These are phyloP conservation scores for Pseudobourletiella spinata DNA, from an alignment of 1,140 invertebrate genomes.

Conservation along the genomic window DNA sequence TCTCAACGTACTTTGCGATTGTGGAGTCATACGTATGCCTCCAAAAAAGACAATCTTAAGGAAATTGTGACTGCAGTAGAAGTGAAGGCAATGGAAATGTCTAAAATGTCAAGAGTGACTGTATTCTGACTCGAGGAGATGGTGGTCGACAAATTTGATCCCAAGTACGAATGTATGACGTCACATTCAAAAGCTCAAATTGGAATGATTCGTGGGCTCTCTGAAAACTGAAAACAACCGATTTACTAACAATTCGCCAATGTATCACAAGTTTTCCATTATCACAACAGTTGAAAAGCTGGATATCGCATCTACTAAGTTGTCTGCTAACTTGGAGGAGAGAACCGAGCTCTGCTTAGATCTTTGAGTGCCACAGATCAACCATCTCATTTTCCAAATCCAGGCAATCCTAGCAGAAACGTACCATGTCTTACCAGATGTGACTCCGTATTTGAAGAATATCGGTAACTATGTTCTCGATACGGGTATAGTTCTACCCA, in stretches of 20 bases:
- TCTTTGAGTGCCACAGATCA: constrained; percentile 4
- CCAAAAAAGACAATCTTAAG: neutral
- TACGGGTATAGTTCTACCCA: constrained; percentile 7
- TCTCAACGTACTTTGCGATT: neutral
- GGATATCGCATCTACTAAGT: constrained; percentile 23
- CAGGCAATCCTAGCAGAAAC: constrained; percentile 2
- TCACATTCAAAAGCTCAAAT: constrained; percentile 19
- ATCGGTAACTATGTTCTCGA: constrained; percentile 33
- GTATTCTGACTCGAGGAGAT: constrained; percentile 23
- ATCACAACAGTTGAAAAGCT: constrained; percentile 17
- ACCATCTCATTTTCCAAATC: constrained; percentile 17
- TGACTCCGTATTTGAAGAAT: constrained; percentile 32
- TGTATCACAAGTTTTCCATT: constrained; percentile 33
- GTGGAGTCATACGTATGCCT: constrained; percentile 1
- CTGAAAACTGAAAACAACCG: constrained; percentile 39
- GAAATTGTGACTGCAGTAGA: constrained; percentile 7
- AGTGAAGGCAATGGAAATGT: neutral
- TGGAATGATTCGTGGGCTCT: constrained; percentile 27
- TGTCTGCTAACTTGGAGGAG: constrained; percentile 21
- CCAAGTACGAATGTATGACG: neutral
- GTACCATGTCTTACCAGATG: constrained; percentile 35
- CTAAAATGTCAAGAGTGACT: neutral
- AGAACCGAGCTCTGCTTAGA: constrained; percentile 19
- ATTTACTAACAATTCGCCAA: constrained; percentile 38
- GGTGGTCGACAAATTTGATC: neutral